Evolutionary conservation across 2,888 invertebrate species (phyloP), one percentile per base, ranked within the genome.

Genomic region (Cosmia trapezina): DNA sequence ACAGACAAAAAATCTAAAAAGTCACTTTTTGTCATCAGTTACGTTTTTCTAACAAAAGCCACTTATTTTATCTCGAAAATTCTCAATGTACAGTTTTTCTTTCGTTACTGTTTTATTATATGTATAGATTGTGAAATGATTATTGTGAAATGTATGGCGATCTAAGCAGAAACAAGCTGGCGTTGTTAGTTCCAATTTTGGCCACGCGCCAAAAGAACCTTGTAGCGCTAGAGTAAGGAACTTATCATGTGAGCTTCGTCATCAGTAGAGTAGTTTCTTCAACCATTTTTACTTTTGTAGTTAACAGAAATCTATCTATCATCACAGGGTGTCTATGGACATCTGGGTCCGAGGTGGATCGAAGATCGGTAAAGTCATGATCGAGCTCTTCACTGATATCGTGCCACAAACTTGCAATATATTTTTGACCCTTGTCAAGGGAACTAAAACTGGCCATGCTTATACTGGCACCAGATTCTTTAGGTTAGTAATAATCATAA

Each of bases 331-430:
- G 0, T 81, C 91, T 2, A 88, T 96, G 93, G 95, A 94, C 11
- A 92, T 96, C 51, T 91, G 94, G 92, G 95, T 96, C 19, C 71
- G 85, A 14, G 92, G 93, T 43, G 96, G 96, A 1, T 93, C 95
- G 0, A 96, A 95, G 81, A 94, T 96, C 70, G 96, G 96, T 17
- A 90, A 90, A 70, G 92, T 94, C 60, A 86, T 78, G 0, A 89
- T 94, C 11, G 96, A 96, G 70, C 85, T 96, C 57, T 96, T 96
- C 84, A 92, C 78, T 11, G 96, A 96, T 70, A 75, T 95, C 37
- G 92, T 87, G n/a, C 96, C 96, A 7, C 86, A 87, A 60, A 95
- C 95, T 3, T 96, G 95, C 74, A 89, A 92, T 43, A 80, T 96
- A 49, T 96, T 96, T 82, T 63, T 95, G 59, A 86, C 45, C 47